Evolutionary conservation across 2,113 vertebrate species (phyloP).

Genomic region (Vimba vimba): DNA sequence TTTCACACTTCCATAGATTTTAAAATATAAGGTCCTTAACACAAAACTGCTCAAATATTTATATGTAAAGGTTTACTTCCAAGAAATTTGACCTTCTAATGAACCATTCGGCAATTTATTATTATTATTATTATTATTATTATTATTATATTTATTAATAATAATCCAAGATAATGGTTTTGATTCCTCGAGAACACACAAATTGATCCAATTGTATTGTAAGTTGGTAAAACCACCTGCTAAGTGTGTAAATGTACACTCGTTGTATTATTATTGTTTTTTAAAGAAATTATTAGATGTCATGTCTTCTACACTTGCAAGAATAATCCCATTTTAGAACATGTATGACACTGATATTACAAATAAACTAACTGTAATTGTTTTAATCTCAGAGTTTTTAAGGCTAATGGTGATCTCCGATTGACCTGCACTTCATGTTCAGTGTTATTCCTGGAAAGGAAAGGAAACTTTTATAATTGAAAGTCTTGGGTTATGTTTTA

Average conservation of each 20-base stretch:
- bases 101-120: too few species aligned
- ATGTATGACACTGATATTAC: not conserved
- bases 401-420: not conserved
- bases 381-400: not conserved
- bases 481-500: constrained; percentile 12
- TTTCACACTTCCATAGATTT: too few species aligned
- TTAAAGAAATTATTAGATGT: not conserved
- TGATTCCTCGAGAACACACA: not conserved
- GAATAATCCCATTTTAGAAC: not conserved
- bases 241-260: too few species aligned
- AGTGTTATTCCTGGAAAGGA: not conserved
- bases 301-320: not conserved
- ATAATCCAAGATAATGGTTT: not conserved
- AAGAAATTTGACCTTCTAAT: too few species aligned
- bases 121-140: too few species aligned
- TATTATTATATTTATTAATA: too few species aligned
- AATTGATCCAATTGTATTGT: not conserved
- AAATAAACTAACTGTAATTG: not conserved
- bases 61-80: too few species aligned
- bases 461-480: constrained; percentile 6
- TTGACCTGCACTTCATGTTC: constrained; percentile 15
- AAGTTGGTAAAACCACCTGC: too few species aligned
- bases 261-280: too few species aligned
- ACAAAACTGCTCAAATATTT: not conserved
- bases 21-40: not conserved